A percentile compares a stretch with the other conserved stretches of the same genome.
These are phyloP conservation scores for Hoplodrina blanda DNA, from an alignment of 2,888 invertebrate species.

Conservation along the genomic window DNA sequence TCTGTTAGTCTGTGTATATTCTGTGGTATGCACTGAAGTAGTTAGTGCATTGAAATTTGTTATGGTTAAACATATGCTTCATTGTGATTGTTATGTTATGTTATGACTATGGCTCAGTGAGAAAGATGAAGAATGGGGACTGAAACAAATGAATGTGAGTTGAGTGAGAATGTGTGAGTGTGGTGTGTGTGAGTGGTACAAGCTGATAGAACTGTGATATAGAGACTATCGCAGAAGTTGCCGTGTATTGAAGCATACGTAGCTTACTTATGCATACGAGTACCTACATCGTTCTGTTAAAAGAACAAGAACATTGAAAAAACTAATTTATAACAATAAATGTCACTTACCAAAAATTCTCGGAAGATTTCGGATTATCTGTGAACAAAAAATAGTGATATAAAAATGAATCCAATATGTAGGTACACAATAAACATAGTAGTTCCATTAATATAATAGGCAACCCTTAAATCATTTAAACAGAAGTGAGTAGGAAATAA, in stretches of 20 bases:
- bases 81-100: conserved; percentile 18
- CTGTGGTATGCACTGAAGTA: conserved; percentile 47
- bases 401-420: neutral
- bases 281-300: no score
- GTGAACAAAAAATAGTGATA: conserved; percentile 27
- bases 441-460: neutral
- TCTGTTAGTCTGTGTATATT: conserved; percentile 54
- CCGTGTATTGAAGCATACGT: no score
- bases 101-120: neutral
- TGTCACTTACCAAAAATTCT: conserved; percentile 33
- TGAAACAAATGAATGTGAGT: conserved; percentile 5
- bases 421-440: neutral
- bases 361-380: conserved; percentile 23
- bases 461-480: neutral
- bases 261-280: no score
- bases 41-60: conserved; percentile 24
- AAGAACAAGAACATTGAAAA: no score
- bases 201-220: no score
- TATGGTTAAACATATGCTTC: conserved; percentile 25
- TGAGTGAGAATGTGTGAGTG: no score
- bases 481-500: neutral
- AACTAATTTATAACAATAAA: no score
- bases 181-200: no score
- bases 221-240: neutral
- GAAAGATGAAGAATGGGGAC: conserved; percentile 12